Conservation (phyloP, 1,140 invertebrate genomes). For the Ostrea denselamellosa region DNA sequence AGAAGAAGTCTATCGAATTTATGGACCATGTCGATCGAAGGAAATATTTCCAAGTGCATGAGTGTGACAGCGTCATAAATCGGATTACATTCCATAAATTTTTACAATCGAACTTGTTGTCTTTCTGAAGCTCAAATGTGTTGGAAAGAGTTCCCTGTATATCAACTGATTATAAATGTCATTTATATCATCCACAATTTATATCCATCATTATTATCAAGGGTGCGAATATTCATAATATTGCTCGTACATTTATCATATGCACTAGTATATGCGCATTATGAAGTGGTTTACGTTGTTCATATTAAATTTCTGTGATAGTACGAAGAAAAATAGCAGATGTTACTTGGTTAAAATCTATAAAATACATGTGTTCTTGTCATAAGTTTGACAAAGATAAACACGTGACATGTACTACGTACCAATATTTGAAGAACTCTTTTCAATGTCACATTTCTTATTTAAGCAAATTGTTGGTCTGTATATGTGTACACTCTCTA, state of each 20-base stretch:
- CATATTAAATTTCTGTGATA: background rate
- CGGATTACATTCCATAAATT: slow-evolving; percentile 33
- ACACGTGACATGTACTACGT: too few species aligned
- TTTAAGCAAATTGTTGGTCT: too few species aligned
- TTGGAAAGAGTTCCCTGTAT: background rate
- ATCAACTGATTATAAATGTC: background rate
- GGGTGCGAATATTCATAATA: background rate
- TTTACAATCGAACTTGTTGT: slow-evolving; percentile 27
- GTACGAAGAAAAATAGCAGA: background rate
- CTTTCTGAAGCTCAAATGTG: slow-evolving; percentile 28
- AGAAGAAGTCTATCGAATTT: background rate
- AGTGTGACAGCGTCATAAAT: background rate
- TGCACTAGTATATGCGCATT: background rate
- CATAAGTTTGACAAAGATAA: too few species aligned
- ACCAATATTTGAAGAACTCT: too few species aligned
- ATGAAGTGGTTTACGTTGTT: background rate
- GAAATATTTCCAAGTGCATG: background rate
- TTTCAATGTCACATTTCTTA: too few species aligned
- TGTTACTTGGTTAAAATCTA: too few species aligned
- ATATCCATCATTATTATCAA: background rate
- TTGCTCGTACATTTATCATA: background rate
- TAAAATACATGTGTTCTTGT: too few species aligned
- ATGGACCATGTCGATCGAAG: background rate
- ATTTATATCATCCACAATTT: background rate
- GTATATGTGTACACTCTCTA: too few species aligned